These are phyloP conservation scores for Eutrigla gurnardus DNA, from an alignment of 2,797 vertebrate species.

Conservation along the genomic window DNA sequence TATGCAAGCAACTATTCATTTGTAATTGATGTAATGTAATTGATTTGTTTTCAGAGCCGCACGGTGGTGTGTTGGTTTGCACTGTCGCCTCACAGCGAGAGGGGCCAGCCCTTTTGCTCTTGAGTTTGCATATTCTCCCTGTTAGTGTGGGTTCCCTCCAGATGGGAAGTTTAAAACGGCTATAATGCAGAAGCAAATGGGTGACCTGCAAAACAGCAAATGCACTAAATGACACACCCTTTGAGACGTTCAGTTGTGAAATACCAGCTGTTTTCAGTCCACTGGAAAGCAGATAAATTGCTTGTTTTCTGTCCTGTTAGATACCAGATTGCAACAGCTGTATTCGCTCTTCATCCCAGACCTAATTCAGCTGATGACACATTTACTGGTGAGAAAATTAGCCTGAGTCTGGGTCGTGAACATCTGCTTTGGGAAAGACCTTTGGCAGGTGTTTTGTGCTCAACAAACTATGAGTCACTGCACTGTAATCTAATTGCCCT, in stretches of 20 bases:
- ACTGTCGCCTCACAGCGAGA: too few relatives aligned
- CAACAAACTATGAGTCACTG: neutral
- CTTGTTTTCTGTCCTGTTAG: constrained; percentile 4
- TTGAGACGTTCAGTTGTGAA: constrained; percentile 5
- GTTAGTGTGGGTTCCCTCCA: neutral
- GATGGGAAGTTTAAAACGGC: constrained; percentile 18
- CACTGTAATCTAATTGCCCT: neutral
- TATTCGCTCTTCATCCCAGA: constrained; percentile 8
- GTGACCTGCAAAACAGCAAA: constrained; percentile 1
- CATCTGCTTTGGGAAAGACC: constrained; percentile 24
- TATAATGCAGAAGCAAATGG: neutral
- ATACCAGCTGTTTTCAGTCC: constrained; percentile 13
- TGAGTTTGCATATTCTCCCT: too few relatives aligned
- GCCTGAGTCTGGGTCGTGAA: constrained; percentile 5
- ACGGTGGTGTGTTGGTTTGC: too few relatives aligned
- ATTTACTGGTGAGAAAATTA: neutral
- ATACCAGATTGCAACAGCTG: constrained; percentile 38
- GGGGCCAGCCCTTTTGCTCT: too few relatives aligned
- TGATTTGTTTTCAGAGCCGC: neutral
- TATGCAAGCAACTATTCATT: neutral
- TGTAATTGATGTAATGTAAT: neutral
- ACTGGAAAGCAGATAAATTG: neutral
- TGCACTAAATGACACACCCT: neutral
- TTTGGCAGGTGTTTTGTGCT: constrained; percentile 23
- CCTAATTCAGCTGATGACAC: constrained; percentile 17